Base-by-base conservation (phyloP, 2,113 vertebrate species). In the Nerophis ophidion region DNA sequence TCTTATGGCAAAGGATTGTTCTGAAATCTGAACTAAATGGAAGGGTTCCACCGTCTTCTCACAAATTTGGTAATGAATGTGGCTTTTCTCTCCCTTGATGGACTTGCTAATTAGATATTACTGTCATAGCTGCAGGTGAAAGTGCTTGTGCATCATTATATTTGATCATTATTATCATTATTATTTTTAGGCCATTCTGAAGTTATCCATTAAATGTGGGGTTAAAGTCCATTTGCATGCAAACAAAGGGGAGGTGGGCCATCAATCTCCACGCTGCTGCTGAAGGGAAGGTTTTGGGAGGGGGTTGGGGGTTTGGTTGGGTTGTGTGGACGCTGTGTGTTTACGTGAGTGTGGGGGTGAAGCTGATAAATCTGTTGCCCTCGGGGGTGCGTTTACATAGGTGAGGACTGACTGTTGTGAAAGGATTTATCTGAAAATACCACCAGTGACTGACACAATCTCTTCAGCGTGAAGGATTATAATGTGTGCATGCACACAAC, bases 181-280 rank as follows among this genome's bases (percentile, higher is more conserved):
- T 40, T 81, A 84, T 87, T 88, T 87, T 89, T 81, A 71, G n/a
- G 76, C 84, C 79, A 82, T 85, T 81, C 82, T 86, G 74, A 83
- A 89, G 84, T 86, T 89, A 84, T 79, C 87, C 89, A 88, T 90
- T 89, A 86, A 40, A 90, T 87, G 87, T 59, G 65, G 81, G 84
- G 87, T 90, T 89, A 89, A 89, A 88, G 79, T 80, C 86, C 84
- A 91, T 90, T 89, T 91, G 87, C 89, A 91, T 91, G 72, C 45
- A 88, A 84, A 90, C 90, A 91, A 90, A 86, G 73, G 82, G 74
- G 72, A 86, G 80, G 83, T 81, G 82, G 83, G 65, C 78, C 84
- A 89, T 89, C 86, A 86, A 88, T 89, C 87, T 89, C 83, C 63
- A 77, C 62, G 58, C 77, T 76, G 76, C 26, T 26, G 26, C 26